Conservation (phyloP, 2,113 vertebrate genomes). For the Camelus bactrianus region DNA sequence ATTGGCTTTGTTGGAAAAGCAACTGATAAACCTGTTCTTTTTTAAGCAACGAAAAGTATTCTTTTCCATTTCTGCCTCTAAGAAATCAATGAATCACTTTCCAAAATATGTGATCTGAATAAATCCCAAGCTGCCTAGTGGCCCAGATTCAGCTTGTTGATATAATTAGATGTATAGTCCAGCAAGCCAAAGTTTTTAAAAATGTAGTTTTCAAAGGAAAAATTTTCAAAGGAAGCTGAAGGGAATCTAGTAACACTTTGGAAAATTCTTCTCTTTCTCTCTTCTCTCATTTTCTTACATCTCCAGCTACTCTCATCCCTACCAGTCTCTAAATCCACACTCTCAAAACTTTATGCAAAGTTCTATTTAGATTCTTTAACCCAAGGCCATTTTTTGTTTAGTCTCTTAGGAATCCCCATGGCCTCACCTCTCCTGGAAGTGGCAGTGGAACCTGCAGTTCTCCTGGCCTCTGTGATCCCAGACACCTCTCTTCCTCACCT, state of each 20-base stretch:
- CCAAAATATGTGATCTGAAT: constrained; percentile 19
- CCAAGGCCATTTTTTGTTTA: too few relatives aligned
- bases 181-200: not conserved
- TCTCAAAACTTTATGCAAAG: not conserved
- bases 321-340: not conserved
- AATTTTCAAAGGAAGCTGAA: constrained; percentile 14
- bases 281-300: not conserved
- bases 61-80: constrained; percentile 8
- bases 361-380: not conserved
- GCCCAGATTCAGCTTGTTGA: not conserved
- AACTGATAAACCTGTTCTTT: not conserved
- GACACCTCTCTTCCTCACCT: not conserved
- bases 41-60: constrained; percentile 1
- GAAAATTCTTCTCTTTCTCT: not conserved
- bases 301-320: not conserved
- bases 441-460: not conserved
- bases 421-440: not conserved
- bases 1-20: not conserved
- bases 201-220: not conserved
- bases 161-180: not conserved
- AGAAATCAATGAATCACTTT: constrained; percentile 41
- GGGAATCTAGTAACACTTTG: not conserved
- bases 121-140: not conserved
- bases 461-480: not conserved
- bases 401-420: not conserved